Percentiles rank a stretch among this genome's conserved stretches.
Evolutionary conservation across 2,797 vertebrate genomes (phyloP).

Genomic region (Pogoniulus pusillus): DNA sequence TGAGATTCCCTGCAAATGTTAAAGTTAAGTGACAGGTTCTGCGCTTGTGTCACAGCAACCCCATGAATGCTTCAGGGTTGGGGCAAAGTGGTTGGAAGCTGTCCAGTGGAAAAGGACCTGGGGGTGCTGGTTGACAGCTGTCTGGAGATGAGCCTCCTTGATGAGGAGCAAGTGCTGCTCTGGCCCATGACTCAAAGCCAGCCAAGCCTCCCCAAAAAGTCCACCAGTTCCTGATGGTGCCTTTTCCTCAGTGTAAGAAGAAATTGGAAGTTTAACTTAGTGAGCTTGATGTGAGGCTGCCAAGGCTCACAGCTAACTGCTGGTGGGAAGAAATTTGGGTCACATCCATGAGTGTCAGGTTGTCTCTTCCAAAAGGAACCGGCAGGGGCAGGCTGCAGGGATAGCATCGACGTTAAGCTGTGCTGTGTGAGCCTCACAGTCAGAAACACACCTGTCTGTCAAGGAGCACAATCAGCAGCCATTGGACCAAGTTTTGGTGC

Average conservation of each 20-base stretch:
- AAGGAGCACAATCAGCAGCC: neutral
- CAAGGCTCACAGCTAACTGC: neutral
- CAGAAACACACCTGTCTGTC: neutral
- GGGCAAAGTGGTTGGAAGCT: too few relatives aligned
- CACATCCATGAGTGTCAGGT: rapidly evolving
- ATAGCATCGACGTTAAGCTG: rapidly evolving
- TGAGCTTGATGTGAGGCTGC: neutral
- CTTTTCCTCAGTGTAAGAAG: neutral
- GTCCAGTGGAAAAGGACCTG: too few relatives aligned
- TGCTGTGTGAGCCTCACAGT: rapidly evolving
- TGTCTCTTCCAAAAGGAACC: neutral
- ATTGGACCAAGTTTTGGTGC: neutral
- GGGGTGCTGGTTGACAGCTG: too few relatives aligned
- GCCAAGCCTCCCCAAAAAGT: neutral
- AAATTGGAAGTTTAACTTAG: neutral
- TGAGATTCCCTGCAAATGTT: neutral
- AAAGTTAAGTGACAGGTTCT: neutral
- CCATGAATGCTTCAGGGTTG: too few relatives aligned
- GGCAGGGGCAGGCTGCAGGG: neutral
- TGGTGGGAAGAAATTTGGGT: neutral
- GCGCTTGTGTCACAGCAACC: too few relatives aligned
- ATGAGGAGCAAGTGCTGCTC: neutral
- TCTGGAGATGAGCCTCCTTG: neutral
- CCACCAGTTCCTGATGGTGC: neutral
- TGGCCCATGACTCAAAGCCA: neutral